Evolutionary conservation across 2,113 vertebrate genomes (phyloP).

Genomic region (Pachypanchax playfairii): DNA sequence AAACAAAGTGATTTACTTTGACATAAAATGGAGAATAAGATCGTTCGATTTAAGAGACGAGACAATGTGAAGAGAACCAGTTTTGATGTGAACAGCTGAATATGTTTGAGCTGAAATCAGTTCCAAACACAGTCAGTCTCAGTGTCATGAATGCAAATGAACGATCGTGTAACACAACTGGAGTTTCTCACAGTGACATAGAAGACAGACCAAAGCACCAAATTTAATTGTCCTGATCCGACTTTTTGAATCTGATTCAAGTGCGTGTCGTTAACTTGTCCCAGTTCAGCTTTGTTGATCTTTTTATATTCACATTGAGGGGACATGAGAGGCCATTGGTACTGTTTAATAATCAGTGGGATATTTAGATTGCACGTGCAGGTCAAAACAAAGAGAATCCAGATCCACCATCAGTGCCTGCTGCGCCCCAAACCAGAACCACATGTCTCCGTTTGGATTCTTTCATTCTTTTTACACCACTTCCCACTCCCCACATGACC

Average conservation of each 20-base stretch:
- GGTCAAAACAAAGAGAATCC: constrained; percentile 59
- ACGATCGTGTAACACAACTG: too few species aligned
- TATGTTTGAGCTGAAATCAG: too few species aligned
- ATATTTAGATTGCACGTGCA: constrained; percentile 67
- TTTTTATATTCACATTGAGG: constrained; percentile 35
- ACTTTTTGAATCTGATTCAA: constrained; percentile 8
- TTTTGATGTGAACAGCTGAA: too few species aligned
- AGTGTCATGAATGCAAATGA: too few species aligned
- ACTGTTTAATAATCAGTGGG: constrained; percentile 67
- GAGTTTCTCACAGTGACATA: too few species aligned
- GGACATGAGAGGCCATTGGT: constrained; percentile 37
- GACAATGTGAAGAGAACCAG: too few species aligned
- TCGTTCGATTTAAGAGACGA: too few species aligned
- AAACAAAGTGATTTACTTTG: too few species aligned
- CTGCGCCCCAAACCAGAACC: constrained; percentile 72
- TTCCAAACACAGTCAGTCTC: too few species aligned
- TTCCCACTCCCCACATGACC: constrained; percentile 55
- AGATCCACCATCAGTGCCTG: constrained; percentile 55
- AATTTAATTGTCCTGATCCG: not conserved
- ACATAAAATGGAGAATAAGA: too few species aligned
- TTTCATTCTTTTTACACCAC: constrained; percentile 44
- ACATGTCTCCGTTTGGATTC: constrained; percentile 62
- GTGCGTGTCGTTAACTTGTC: constrained; percentile 32
- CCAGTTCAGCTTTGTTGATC: constrained; percentile 40
- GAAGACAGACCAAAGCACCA: too few species aligned